Conservation (phyloP, 2,888 invertebrate species). For the Nephrotoma flavescens region DNA sequence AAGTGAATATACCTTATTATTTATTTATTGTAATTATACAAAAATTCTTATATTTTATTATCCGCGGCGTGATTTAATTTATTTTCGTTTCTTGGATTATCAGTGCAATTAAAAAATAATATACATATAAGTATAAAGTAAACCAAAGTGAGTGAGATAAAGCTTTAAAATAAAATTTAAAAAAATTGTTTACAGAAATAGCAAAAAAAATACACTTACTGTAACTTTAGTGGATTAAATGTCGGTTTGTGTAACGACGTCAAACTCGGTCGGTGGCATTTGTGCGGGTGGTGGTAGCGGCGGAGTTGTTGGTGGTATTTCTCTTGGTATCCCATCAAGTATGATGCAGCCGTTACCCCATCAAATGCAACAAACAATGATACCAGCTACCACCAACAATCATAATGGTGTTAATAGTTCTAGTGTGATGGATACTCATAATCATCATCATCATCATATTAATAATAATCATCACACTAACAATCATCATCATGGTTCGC, state of each 20-base stretch:
- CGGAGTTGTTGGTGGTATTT: not conserved
- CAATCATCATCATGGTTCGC: not conserved
- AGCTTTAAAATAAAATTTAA: not conserved
- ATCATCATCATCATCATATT: slow-evolving; percentile 4
- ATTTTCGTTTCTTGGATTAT: not conserved
- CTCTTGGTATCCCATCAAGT: slow-evolving; percentile 13
- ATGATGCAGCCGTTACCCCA: slow-evolving; percentile 27
- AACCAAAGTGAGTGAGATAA: not conserved
- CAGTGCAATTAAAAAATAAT: not conserved
- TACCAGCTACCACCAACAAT: not conserved
- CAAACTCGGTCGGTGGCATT: slow-evolving; percentile 7
- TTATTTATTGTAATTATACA: not conserved
- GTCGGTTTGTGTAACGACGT: slow-evolving; percentile 16
- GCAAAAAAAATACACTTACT: not conserved
- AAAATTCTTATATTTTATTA: not conserved
- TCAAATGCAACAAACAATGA: slow-evolving; percentile 1
- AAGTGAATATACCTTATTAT: not conserved
- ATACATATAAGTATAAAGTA: not conserved
- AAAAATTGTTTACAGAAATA: not conserved
- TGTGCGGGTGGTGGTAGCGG: slow-evolving; percentile 3
- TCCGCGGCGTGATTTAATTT: not conserved
- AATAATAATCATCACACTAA: slow-evolving; percentile 4
- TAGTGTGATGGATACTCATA: slow-evolving; percentile 11
- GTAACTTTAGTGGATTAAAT: slow-evolving; percentile 8
- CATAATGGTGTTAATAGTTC: slow-evolving; percentile 10